These are phyloP conservation scores for Papilio dardanus DNA, from an alignment of 1,140 invertebrate species.

Conservation along the genomic window DNA sequence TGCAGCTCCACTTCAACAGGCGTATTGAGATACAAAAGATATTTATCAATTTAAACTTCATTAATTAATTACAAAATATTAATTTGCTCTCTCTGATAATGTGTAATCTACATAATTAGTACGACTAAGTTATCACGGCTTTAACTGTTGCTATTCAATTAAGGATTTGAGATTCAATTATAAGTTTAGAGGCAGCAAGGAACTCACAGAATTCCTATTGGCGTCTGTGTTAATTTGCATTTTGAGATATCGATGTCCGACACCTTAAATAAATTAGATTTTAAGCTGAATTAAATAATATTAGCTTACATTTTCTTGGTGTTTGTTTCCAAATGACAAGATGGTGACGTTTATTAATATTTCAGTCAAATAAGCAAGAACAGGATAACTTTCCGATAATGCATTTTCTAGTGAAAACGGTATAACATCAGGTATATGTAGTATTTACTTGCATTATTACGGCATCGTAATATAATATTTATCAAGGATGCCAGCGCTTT, in stretches of 20 bases:
- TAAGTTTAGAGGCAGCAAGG: constrained; percentile 61
- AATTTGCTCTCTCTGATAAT: background rate
- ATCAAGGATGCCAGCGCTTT: constrained; percentile 43
- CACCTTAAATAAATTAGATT: constrained; percentile 6
- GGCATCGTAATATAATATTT: constrained; percentile 39
- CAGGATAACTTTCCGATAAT: background rate
- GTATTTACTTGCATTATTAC: background rate
- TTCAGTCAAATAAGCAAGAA: background rate
- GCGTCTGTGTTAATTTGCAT: constrained; percentile 59
- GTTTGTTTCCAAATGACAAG: background rate
- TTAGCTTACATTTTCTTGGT: background rate
- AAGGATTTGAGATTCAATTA: constrained; percentile 68
- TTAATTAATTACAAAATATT: background rate
- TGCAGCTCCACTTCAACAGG: background rate
- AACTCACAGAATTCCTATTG: constrained; percentile 55
- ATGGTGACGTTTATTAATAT: background rate
- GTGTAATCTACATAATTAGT: constrained; percentile 39
- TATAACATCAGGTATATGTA: background rate
- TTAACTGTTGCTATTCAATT: constrained; percentile 69
- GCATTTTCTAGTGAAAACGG: background rate
- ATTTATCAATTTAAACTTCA: background rate
- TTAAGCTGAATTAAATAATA: background rate
- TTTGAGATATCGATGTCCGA: constrained; percentile 53
- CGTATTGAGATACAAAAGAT: background rate
- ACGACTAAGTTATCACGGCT: constrained; percentile 57